A percentile compares a stretch with the other conserved stretches of the same genome.
Conservation (phyloP, 1,140 invertebrate species). For the Periplaneta americana region DNA sequence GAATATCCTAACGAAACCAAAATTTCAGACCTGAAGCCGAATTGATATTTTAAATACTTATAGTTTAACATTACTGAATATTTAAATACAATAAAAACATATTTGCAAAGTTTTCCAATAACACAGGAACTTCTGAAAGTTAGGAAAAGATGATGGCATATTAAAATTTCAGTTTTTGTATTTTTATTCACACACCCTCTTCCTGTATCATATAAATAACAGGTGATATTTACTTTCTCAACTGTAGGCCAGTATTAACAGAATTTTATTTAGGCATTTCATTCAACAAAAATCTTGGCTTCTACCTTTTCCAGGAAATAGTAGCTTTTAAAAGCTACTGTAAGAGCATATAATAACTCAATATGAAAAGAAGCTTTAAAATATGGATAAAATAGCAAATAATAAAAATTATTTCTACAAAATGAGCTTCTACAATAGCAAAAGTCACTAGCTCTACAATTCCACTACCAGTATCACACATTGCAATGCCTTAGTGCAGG, state of each 20-base stretch:
- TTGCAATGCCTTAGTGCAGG: conserved; percentile 11
- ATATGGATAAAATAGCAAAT: not conserved
- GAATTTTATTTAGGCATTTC: not conserved
- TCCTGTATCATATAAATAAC: no score
- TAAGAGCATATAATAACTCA: not conserved
- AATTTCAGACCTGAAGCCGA: no score
- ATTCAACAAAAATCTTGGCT: not conserved
- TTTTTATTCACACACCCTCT: no score
- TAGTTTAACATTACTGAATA: no score
- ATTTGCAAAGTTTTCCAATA: no score
- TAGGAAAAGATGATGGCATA: no score
- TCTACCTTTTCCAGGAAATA: not conserved
- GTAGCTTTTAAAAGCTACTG: not conserved
- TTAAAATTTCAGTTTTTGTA: no score
- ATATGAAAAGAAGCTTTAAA: not conserved
- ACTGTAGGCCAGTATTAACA: not conserved
- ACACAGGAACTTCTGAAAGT: no score
- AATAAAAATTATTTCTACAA: not conserved
- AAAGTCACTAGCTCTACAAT: not conserved
- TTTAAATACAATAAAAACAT: no score
- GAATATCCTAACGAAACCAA: no score
- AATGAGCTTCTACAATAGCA: not conserved
- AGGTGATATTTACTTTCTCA: no score
- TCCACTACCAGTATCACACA: not conserved
- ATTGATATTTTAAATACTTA: no score